Conservation (phyloP, 1,140 invertebrate species). For the Drosophila sp. region DNA sequence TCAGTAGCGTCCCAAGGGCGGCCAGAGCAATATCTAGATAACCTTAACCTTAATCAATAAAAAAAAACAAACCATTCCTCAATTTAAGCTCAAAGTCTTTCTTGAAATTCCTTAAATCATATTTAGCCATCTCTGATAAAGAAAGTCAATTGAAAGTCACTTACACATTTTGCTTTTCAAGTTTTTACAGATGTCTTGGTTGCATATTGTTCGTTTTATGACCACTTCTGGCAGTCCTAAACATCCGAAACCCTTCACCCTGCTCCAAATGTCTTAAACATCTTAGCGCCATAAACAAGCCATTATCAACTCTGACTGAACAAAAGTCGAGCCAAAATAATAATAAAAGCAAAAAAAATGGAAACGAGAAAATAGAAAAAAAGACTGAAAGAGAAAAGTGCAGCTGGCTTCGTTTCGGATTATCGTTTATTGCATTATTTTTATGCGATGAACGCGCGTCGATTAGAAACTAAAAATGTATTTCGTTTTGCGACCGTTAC, state of each 20-base stretch:
- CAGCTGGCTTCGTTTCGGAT: constrained; percentile 62
- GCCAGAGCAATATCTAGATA: no score
- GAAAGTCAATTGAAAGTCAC: constrained; percentile 4
- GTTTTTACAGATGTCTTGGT: constrained; percentile 4
- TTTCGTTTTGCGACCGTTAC: constrained; percentile 52
- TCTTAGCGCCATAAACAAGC: constrained; percentile 57
- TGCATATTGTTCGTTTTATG: constrained; percentile 11
- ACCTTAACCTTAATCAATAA: no score
- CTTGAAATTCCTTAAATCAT: no score
- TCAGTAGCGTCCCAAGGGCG: no score
- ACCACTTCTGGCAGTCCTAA: constrained; percentile 9
- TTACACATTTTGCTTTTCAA: neutral
- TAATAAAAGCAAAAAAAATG: neutral
- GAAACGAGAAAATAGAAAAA: neutral
- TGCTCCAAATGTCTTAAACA: neutral
- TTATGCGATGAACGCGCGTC: constrained; percentile 81
- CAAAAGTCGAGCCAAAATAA: constrained; percentile 50
- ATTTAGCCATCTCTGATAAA: neutral
- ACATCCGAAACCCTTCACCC: neutral
- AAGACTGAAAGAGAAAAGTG: constrained; percentile 35
- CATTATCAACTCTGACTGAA: constrained; percentile 56
- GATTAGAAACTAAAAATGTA: constrained; percentile 82
- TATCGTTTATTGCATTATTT: constrained; percentile 81
- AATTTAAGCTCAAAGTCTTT: no score
- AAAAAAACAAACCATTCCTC: no score